phyloP scores from a whole-genome alignment of 2,797 vertebrate species.

The Rhinogobio ventralis region DNA sequence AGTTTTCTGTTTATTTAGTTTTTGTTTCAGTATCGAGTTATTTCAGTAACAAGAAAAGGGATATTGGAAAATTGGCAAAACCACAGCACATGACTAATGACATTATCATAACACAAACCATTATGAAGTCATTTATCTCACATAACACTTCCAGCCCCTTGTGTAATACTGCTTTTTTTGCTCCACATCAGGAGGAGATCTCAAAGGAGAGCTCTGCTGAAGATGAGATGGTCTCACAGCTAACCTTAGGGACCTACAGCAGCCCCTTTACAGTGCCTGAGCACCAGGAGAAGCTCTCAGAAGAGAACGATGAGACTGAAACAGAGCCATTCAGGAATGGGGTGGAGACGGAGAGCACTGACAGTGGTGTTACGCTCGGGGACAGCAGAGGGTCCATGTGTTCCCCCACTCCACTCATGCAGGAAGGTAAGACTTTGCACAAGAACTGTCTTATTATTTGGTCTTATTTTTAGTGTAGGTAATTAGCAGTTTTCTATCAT shows the following conservation, averaged over 20 bases:
- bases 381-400: slow-evolving; percentile 80
- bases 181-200: slow-evolving; percentile 73
- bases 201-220: slow-evolving; percentile 74
- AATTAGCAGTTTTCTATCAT: neutral
- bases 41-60: neutral
- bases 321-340: slow-evolving; percentile 87
- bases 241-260: slow-evolving; percentile 66
- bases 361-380: slow-evolving; percentile 73
- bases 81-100: neutral
- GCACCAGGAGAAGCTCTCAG: slow-evolving; percentile 70
- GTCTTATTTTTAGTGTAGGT: neutral
- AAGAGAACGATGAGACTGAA: slow-evolving; percentile 88
- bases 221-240: slow-evolving; percentile 73
- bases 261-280: slow-evolving; percentile 70
- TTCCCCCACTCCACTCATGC: slow-evolving; percentile 70
- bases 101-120: neutral
- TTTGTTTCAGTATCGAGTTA: neutral
- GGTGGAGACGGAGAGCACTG: slow-evolving; percentile 85
- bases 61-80: neutral
- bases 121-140: slow-evolving; percentile 28
- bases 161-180: neutral
- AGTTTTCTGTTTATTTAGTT: too few relatives aligned
- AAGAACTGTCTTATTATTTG: neutral
- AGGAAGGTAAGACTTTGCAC: slow-evolving; percentile 81
- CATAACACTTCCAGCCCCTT: neutral